phyloP scores from a whole-genome alignment of 37 sponge, comb jelly and placozoan genomes.

The Hexactinellida sp. region DNA sequence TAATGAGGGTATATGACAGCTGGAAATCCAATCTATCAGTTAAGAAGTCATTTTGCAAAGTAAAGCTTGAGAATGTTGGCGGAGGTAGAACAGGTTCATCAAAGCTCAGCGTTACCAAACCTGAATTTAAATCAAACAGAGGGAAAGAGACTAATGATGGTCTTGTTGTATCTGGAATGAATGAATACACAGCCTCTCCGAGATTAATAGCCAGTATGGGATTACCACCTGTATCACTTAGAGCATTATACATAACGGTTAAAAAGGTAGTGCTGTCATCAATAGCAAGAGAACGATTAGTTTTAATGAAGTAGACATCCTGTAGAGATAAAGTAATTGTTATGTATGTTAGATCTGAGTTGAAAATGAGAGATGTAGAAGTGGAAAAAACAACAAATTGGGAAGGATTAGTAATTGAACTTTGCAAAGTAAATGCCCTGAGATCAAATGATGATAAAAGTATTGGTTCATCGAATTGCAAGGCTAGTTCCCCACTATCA shows the following conservation, averaged over 20 bases:
- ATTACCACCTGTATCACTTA: slow-evolving; percentile 48
- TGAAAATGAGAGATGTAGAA: not conserved
- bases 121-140: slow-evolving; percentile 45
- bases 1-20: not conserved
- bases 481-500: slow-evolving; percentile 24
- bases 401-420: slow-evolving; percentile 11
- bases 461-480: slow-evolving; percentile 71
- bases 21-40: not conserved
- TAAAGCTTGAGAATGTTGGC: slow-evolving; percentile 27
- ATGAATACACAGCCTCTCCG: not conserved
- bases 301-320: slow-evolving; percentile 56
- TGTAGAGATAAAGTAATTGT: slow-evolving; percentile 26
- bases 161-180: slow-evolving; percentile 44
- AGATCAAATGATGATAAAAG: slow-evolving; percentile 31
- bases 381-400: slow-evolving; percentile 10
- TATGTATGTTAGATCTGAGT: slow-evolving; percentile 26
- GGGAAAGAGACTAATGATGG: slow-evolving; percentile 40
- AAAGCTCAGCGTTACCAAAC: slow-evolving; percentile 39
- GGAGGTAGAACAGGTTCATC: slow-evolving; percentile 50
- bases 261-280: slow-evolving; percentile 39
- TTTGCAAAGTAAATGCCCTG: slow-evolving; percentile 37
- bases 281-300: slow-evolving; percentile 43
- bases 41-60: slow-evolving; percentile 37
- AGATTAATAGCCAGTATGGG: slow-evolving; percentile 23
- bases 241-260: slow-evolving; percentile 19